These are phyloP conservation scores for Sceloporus tristichus DNA, from an alignment of 2,113 vertebrate genomes.

Conservation along the genomic window DNA sequence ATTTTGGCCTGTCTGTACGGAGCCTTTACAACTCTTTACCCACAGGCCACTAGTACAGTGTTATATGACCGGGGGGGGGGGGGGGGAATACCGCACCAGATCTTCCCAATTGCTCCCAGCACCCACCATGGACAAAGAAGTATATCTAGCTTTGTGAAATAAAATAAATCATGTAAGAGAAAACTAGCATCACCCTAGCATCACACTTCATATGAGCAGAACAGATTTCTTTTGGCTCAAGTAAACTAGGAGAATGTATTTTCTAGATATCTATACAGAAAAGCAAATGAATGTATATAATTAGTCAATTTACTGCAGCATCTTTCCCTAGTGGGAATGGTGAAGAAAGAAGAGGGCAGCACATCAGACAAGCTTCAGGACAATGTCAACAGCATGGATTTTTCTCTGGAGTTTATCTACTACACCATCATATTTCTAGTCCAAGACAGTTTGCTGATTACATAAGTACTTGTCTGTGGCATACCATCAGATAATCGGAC, in stretches of 20 bases:
- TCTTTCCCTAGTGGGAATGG: neutral
- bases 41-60: neutral
- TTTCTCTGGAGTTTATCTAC: constrained; percentile 79
- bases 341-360: constrained; percentile 41
- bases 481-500: constrained; percentile 83
- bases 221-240: neutral
- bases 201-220: neutral
- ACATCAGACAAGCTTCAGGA: constrained; percentile 44
- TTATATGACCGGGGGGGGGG: too few species aligned
- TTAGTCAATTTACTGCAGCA: neutral
- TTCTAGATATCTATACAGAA: constrained; percentile 3
- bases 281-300: neutral
- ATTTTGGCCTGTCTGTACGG: too few species aligned
- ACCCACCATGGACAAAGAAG: neutral
- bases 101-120: neutral
- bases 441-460: constrained; percentile 81
- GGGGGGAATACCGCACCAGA: too few species aligned
- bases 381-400: constrained; percentile 81
- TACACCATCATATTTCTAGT: constrained; percentile 78
- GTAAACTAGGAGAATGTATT: neutral
- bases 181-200: neutral
- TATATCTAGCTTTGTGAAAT: neutral
- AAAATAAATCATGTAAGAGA: neutral
- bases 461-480: constrained; percentile 80
- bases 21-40: neutral